phyloP scores from a whole-genome alignment of 2,113 vertebrate species.

The Sturnus vulgaris region DNA sequence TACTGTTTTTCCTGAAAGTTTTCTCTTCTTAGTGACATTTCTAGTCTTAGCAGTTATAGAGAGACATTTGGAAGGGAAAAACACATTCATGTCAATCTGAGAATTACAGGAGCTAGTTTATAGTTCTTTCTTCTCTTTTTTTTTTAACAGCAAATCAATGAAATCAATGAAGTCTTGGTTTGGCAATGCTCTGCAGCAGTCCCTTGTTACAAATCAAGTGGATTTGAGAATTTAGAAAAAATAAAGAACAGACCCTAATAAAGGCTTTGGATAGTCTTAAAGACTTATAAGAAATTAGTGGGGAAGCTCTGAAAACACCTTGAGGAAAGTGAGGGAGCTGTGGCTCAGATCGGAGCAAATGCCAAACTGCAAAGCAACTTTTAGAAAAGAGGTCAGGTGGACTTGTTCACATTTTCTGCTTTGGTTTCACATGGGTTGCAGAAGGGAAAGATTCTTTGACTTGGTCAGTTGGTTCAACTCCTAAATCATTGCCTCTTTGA shows the following conservation, averaged over 20 bases:
- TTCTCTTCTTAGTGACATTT: not conserved
- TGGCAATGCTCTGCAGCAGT: not conserved
- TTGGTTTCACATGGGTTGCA: not conserved
- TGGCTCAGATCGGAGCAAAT: not conserved
- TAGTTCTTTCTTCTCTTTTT: not conserved
- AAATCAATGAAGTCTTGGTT: conserved; percentile 8
- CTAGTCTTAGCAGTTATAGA: not conserved
- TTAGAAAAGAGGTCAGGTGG: not conserved
- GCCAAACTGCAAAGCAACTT: not conserved
- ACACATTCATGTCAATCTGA: not conserved
- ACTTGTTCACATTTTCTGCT: not conserved
- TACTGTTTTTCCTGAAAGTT: not conserved
- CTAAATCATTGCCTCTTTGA: not conserved
- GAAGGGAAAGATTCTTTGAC: not conserved
- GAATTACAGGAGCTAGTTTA: not conserved
- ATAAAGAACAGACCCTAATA: not conserved
- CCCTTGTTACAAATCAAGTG: not conserved
- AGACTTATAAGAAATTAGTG: not conserved
- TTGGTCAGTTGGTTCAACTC: not conserved
- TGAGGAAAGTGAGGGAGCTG: not conserved
- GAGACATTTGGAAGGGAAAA: not conserved
- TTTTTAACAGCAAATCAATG: not conserved
- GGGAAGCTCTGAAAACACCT: not conserved
- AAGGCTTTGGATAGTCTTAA: not conserved
- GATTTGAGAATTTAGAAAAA: not conserved